Evolutionary conservation across 2,888 invertebrate species (phyloP).

Genomic region (Cancer borealis): DNA sequence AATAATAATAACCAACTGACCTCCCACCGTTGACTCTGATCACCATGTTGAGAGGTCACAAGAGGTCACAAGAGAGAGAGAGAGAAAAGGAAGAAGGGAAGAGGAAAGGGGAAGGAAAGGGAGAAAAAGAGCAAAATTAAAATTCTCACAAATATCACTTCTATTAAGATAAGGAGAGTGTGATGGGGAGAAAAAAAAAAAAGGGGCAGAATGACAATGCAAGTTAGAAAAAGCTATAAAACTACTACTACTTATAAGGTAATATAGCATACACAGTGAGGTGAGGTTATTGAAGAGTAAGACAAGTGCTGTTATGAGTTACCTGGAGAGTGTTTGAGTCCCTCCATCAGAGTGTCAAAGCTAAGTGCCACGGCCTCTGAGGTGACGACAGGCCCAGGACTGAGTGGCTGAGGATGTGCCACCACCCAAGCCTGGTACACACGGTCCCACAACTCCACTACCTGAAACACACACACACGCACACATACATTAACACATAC

Average conservation of each 20-base stretch:
- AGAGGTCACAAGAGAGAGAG: not conserved
- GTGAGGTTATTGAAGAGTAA: not conserved
- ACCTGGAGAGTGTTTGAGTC: conserved; percentile 77
- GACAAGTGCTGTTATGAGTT: not conserved
- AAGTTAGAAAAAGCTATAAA: not conserved
- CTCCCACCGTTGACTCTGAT: not conserved
- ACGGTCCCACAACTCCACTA: conserved; percentile 96
- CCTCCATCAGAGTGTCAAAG: conserved; percentile 78
- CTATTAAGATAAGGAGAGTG: not conserved
- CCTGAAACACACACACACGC: conserved; percentile 80
- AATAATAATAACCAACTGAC: conserved; percentile 28
- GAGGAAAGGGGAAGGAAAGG: not conserved
- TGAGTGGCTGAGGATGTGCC: conserved; percentile 65
- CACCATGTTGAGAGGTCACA: not conserved
- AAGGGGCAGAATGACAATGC: not conserved
- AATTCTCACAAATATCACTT: not conserved
- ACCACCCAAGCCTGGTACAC: conserved; percentile 95
- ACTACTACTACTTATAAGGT: not conserved
- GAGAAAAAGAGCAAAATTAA: not conserved
- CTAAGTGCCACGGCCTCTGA: conserved; percentile 77
- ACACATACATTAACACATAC: not conserved
- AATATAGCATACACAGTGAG: not conserved
- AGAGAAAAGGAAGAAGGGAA: not conserved
- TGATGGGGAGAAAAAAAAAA: too few relatives aligned
- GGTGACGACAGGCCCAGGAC: conserved; percentile 74